Evolutionary conservation across 2,797 vertebrate species (phyloP).

Genomic region (Anniella stebbinsi): DNA sequence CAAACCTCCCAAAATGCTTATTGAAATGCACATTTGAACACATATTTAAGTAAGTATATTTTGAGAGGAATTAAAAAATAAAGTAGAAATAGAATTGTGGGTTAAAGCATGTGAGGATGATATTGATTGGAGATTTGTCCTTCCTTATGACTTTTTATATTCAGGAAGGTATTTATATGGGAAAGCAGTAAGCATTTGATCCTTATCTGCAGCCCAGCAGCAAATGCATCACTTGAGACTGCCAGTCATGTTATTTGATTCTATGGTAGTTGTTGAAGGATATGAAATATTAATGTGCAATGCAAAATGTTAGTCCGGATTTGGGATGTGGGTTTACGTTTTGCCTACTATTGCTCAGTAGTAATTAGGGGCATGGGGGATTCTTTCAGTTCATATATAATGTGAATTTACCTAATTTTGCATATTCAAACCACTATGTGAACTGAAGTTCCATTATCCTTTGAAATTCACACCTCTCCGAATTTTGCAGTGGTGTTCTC

Average conservation of each 20-base stretch:
- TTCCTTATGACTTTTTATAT: background rate
- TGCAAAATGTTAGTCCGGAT: background rate
- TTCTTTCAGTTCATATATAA: too few relatives aligned
- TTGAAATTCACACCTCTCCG: too few relatives aligned
- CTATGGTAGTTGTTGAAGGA: background rate
- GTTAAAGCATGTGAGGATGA: background rate
- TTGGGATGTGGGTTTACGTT: background rate
- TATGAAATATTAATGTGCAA: background rate
- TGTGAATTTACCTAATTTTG: too few relatives aligned
- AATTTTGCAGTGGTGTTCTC: too few relatives aligned
- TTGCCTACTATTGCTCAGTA: background rate
- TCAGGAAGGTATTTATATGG: background rate
- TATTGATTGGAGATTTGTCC: too few relatives aligned
- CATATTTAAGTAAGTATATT: background rate
- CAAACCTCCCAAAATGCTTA: too few relatives aligned
- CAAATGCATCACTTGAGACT: background rate
- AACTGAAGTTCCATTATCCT: too few relatives aligned
- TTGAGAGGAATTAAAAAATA: background rate
- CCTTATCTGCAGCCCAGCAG: background rate
- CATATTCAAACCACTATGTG: too few relatives aligned
- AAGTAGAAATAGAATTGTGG: background rate
- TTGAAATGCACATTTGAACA: background rate
- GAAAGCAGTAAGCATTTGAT: background rate
- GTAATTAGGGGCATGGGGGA: too few relatives aligned
- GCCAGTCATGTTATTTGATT: background rate